These are phyloP conservation scores for Aulostomus chinensis DNA, from an alignment of 2,797 vertebrate genomes.

Conservation along the genomic window DNA sequence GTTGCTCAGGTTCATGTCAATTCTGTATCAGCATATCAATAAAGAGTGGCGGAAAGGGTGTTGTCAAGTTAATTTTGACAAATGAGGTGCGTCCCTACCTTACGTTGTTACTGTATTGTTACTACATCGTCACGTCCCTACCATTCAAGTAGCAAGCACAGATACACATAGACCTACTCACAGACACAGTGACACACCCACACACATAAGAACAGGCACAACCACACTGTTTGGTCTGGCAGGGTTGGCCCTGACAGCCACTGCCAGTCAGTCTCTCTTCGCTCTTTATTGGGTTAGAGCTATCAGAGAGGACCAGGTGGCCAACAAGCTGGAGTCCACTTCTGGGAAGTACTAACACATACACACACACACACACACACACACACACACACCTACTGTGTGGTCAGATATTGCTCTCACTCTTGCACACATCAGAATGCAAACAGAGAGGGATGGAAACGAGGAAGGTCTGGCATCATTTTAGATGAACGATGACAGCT, in stretches of 20 bases:
- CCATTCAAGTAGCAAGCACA: too few species aligned
- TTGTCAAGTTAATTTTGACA: background rate
- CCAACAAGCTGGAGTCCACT: conserved; percentile 50
- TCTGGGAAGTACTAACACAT: conserved; percentile 54
- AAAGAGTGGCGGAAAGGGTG: background rate
- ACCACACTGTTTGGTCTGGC: conserved; percentile 11
- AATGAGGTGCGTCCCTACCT: too few species aligned
- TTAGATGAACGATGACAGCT: conserved; percentile 28
- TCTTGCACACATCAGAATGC: conserved; percentile 11
- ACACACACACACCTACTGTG: conserved; percentile 9
- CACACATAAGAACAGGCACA: too few species aligned
- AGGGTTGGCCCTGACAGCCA: conserved; percentile 23
- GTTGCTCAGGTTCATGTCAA: conserved; percentile 5
- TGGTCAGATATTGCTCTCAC: conserved; percentile 2
- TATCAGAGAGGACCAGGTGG: conserved; percentile 65
- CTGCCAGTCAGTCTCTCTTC: conserved; percentile 46
- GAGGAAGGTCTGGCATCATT: conserved; percentile 26
- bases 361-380: background rate
- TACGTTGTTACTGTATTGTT: too few species aligned
- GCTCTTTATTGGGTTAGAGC: conserved; percentile 68
- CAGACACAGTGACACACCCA: background rate
- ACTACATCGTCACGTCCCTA: too few species aligned
- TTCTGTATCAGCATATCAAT: conserved; percentile 7
- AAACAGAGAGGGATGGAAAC: conserved; percentile 15
- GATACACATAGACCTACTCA: background rate